A percentile compares a stretch with the other conserved stretches of the same genome.
Evolutionary conservation across 2,797 vertebrate species (phyloP).

Genomic region (Erpetoichthys calabaricus): DNA sequence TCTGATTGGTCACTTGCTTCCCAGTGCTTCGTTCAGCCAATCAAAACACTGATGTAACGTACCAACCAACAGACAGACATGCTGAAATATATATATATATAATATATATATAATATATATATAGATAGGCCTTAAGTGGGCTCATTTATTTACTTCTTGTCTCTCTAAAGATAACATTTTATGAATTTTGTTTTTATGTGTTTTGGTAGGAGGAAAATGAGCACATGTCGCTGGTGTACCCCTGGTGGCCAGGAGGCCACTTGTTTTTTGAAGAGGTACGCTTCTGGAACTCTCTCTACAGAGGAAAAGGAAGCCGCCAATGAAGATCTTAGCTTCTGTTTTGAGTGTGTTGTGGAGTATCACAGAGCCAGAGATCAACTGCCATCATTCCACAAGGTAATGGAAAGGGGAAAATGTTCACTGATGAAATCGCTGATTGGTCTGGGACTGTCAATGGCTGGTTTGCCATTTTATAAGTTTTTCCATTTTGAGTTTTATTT

Average conservation of each 20-base stretch:
- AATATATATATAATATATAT: too few species aligned
- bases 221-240: slow-evolving; percentile 65
- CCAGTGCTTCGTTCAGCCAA: too few species aligned
- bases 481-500: too few species aligned
- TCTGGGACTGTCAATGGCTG: too few species aligned
- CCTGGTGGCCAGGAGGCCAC: slow-evolving; percentile 29
- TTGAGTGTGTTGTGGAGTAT: slow-evolving; percentile 65
- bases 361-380: slow-evolving; percentile 50
- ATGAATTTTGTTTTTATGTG: not conserved
- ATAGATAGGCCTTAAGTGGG: not conserved
- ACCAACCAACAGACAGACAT: too few species aligned
- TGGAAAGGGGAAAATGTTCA: not conserved
- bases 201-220: slow-evolving; percentile 35
- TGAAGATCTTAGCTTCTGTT: slow-evolving; percentile 58
- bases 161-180: too few species aligned
- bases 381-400: slow-evolving; percentile 52
- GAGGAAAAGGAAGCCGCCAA: slow-evolving; percentile 36
- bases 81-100: too few species aligned
- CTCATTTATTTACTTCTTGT: not conserved
- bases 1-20: too few species aligned
- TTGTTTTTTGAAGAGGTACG: slow-evolving; percentile 45
- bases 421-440: not conserved
- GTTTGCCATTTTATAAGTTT: too few species aligned
- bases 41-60: too few species aligned
- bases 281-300: slow-evolving; percentile 16